Percentiles rank a stretch among this genome's conserved stretches.
phyloP scores from a whole-genome alignment of 1,140 invertebrate species.

The Euschistus heros region DNA sequence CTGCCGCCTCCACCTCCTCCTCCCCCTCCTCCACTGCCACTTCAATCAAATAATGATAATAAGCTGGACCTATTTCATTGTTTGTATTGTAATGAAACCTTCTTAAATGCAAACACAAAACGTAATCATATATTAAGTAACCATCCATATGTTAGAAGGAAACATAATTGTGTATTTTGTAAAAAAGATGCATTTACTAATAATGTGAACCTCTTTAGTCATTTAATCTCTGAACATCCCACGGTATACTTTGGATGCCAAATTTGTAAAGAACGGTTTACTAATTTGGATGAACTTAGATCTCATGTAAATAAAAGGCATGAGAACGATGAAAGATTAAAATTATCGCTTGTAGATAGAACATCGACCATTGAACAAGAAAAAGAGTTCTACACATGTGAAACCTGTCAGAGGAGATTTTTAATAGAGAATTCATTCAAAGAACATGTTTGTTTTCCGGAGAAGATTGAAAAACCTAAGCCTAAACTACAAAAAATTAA shows the following conservation, averaged over 20 bases:
- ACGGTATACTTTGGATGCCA: constrained; percentile 29
- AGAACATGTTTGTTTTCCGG: constrained; percentile 20
- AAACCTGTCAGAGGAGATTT: constrained; percentile 20
- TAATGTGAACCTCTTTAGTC: constrained; percentile 28
- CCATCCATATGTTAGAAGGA: constrained; percentile 29
- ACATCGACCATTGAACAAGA: constrained; percentile 1
- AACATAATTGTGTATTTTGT: constrained; percentile 30
- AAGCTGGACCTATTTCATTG: constrained; percentile 24
- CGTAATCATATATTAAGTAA: constrained; percentile 29
- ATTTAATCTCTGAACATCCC: constrained; percentile 27
- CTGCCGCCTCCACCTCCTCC: neutral
- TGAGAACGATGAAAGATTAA: constrained; percentile 7
- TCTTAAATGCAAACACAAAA: constrained; percentile 25
- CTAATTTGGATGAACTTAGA: constrained; percentile 24
- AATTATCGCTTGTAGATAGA: neutral
- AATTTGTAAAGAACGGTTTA: constrained; percentile 30
- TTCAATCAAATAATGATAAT: neutral
- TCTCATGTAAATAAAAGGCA: constrained; percentile 25
- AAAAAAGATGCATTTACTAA: constrained; percentile 26
- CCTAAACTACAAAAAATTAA: constrained; percentile 13
- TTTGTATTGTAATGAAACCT: constrained; percentile 31
- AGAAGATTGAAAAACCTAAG: constrained; percentile 18
- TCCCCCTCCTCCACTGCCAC: neutral
- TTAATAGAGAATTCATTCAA: constrained; percentile 17
- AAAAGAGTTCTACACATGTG: constrained; percentile 14